Base-by-base conservation (phyloP, 2,113 vertebrate genomes). In the Megaleporinus macrocephalus region DNA sequence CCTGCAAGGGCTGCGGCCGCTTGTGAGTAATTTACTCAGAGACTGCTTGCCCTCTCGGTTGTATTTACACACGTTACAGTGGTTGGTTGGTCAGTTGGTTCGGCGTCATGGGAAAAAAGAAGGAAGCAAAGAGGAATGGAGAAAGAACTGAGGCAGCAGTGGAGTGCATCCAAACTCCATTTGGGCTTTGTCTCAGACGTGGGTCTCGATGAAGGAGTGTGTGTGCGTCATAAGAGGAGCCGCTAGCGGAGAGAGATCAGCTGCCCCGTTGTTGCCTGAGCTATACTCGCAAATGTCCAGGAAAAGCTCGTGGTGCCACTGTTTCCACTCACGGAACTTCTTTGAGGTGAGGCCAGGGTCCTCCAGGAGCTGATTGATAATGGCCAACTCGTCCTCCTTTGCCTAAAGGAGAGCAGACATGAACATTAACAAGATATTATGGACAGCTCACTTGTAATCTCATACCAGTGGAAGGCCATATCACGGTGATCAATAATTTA, bases 131-230 rank as follows among this genome's bases (percentile, higher is more conserved):
- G 66, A 70, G 11, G 22, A 36, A 44, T 22, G 66, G 66, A 44
- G 12, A 70, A 69, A 41, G 36, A 70, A 22, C 66, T 44, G 66
- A 70, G 36, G 66, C 66, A 70, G 77, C 68, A 24, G 41, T 22
- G 41, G 66, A 59, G 65, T 49, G 61, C 57, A 61, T 61, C 24
- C 57, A 24, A 4, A 61, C 57, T 12, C 57, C 57, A 26, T 16
- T 78, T 51, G 26, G 78, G 5, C 30, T 51, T 59, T 20, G 27
- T 75, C 26, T 95, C 93, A 97, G 90, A 96, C 95, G 0, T 96
- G 95, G 4, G 95, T 97, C 91, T 96, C 96, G 33, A 96, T 97
- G 93, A 97, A 96, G 74, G 96, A 97, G 90, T 96, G 95, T 20
- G 95, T 96, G 88, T 96, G 96, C 80, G 95, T 95, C 91, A 96